Base-by-base conservation (phyloP, 1,140 invertebrate species). In the Drosophila prosaltans region DNA sequence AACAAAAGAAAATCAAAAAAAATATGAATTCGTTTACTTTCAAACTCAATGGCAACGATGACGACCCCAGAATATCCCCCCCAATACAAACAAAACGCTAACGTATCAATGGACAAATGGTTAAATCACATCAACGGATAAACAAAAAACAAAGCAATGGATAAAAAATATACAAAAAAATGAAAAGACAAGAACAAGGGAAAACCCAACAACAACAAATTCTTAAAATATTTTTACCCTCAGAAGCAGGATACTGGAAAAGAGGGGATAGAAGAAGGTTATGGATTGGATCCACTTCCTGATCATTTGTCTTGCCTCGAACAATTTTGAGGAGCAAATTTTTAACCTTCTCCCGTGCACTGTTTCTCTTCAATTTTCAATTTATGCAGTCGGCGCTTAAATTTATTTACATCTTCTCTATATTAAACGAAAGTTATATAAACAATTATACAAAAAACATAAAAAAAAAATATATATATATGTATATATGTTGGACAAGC, bases 1-100 rank as follows among this genome's bases (percentile, higher is more conserved):
- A 45, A 74, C 79, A 80, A 77, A 72, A 81, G 54, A 66, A 79
- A 78, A 65, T 59, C 65, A 69, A 54, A 89, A 86, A 74, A 26
- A 3, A 16, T 16, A 16, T 16, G 45, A 51, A 51, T 26, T 72
- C 84, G 80, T 89, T 88, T 71, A 83, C 84, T 88, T 88, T 89
- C 80, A 83, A 59, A 88, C 73, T 88, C 73, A 66, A 85, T 81
- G 78, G 59, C 74, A 78, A 69, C 48, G 58, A 74, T 61, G 83
- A 69, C 55, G 64, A 82, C 83, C 69, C 81, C 79, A 21, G 16
- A 24, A 59, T 24, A 60, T 65, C 55, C 67, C 24, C 10, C 45
- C 40, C 62, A 30, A 30, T 36, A 65, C 28, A 39, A 51, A n/a
- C 21, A 24, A 26, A 63, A 39, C 57, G 69, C 65, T 55, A 76